Percentiles rank a stretch among this genome's conserved stretches.
Evolutionary conservation across 2,113 vertebrate genomes (phyloP).

Genomic region (Eudorcas thomsonii): DNA sequence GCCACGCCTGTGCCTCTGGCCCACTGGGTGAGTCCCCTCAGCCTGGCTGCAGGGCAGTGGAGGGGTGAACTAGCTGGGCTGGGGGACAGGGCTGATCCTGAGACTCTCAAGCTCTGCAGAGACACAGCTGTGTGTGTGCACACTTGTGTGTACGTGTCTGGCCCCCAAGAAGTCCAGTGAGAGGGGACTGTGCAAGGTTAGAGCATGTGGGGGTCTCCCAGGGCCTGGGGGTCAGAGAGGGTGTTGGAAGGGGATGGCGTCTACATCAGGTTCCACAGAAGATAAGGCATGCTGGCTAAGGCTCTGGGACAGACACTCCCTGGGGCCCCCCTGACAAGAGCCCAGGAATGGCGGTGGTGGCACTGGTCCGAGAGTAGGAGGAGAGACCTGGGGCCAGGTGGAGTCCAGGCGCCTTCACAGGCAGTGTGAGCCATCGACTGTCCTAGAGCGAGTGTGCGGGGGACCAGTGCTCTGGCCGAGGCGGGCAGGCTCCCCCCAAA

Average conservation of each 20-base stretch:
- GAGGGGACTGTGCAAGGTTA: neutral
- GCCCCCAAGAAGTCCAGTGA: neutral
- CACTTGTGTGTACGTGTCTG: neutral
- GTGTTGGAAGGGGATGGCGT: neutral
- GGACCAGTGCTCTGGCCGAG: neutral
- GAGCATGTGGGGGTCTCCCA: neutral
- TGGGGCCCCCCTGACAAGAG: neutral
- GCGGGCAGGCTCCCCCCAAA: neutral
- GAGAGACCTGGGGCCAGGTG: neutral
- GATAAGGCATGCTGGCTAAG: neutral
- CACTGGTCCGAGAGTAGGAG: rapidly evolving
- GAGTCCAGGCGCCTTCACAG: neutral
- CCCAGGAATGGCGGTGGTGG: neutral
- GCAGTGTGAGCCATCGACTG: neutral
- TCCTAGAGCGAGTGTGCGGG: neutral
- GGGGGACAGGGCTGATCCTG: neutral
- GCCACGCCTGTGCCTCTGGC: neutral
- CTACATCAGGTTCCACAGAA: neutral
- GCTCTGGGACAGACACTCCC: neutral
- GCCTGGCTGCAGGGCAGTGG: neutral
- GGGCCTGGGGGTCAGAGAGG: neutral
- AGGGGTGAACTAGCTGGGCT: neutral
- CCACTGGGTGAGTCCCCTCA: neutral
- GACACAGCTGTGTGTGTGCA: neutral
- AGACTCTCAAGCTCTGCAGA: neutral